Evolutionary conservation across 2,797 vertebrate genomes (phyloP), one percentile per base, ranked within the genome.

Genomic region (Pseudochaenichthys georgianus): DNA sequence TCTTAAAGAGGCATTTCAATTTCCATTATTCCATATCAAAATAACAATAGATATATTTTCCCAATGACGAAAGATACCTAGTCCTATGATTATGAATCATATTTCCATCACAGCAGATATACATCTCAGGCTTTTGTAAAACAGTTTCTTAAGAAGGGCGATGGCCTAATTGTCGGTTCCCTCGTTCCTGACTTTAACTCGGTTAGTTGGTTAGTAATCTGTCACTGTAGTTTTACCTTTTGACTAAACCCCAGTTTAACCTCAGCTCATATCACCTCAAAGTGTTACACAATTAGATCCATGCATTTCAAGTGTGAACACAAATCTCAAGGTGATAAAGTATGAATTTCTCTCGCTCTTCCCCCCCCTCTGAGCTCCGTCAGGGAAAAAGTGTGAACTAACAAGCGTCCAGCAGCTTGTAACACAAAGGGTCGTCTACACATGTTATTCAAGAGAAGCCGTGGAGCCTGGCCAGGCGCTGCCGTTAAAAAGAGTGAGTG

Each of bases 391-490:
- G 89, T 93, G 91, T 87, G 92, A 95, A 92, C 90, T 92, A 88
- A 87, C 88, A 89, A 91, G 89, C 78, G 57, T 88, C 86, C 82
- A 87, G 87, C 91, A 93, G 91, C 86, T 90, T 86, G 84, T 87
- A 87, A 83, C 90, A 94, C 90, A 92, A 93, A 92, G 87, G 88
- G 83, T 89, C 91, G 91, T 94, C 89, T 89, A 90, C 89, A 89
- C 91, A 88, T 89, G 90, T 94, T 93, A 91, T 93, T 94, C 84
- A 89, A 89, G 89, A 91, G 89, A 88, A 89, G 92, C 87, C 69
- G 87, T 93, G 91, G 86, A 93, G 86, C 83, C 78, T 68, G 80
- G 91, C 92, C 93, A 94, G 87, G 75, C 80, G 82, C 79, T 83
- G 89, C 89, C 86, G 86, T 89, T 90, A 83, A 84, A 62, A 88